Evolutionary conservation across 2,113 vertebrate genomes (phyloP).

Genomic region (Scomber scombrus): DNA sequence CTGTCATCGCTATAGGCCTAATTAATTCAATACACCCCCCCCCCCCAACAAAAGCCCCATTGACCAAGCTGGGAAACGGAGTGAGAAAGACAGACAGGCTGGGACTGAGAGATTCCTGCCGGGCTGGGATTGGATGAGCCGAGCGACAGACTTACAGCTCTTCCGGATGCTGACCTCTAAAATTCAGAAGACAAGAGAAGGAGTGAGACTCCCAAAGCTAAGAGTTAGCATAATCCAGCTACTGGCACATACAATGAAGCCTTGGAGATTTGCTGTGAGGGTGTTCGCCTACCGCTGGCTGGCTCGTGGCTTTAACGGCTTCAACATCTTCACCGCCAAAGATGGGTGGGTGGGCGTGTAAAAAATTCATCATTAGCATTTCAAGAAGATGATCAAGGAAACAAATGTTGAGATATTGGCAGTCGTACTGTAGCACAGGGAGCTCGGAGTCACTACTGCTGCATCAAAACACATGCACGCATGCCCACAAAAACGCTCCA

Average conservation of each 20-base stretch:
- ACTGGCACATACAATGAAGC: conserved; percentile 34
- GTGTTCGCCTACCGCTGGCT: conserved; percentile 34
- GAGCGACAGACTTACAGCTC: not conserved
- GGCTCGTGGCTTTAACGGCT: conserved; percentile 22
- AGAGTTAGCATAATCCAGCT: conserved; percentile 43
- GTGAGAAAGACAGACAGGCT: conserved; percentile 40
- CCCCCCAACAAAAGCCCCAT: conserved; percentile 70
- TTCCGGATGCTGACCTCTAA: conserved; percentile 14
- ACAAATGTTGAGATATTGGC: conserved; percentile 28
- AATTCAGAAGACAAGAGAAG: conserved; percentile 14
- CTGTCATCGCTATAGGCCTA: conserved; percentile 71
- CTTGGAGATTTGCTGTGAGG: conserved; percentile 35
- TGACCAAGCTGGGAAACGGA: conserved; percentile 65
- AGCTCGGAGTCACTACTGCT: conserved; percentile 11
- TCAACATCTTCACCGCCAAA: conserved; percentile 35
- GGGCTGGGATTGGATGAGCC: conserved; percentile 8
- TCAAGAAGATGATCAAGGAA: conserved; percentile 36
- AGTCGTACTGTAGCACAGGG: conserved; percentile 9
- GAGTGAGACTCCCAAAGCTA: conserved; percentile 20
- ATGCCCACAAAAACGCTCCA: not conserved
- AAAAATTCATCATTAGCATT: conserved; percentile 48
- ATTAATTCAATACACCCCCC: conserved; percentile 67
- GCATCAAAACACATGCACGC: conserved; percentile 24
- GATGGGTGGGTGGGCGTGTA: conserved; percentile 25
- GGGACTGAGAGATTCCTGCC: conserved; percentile 22